phyloP scores from a whole-genome alignment of 1,140 invertebrate species.

The Drusus annulatus region DNA sequence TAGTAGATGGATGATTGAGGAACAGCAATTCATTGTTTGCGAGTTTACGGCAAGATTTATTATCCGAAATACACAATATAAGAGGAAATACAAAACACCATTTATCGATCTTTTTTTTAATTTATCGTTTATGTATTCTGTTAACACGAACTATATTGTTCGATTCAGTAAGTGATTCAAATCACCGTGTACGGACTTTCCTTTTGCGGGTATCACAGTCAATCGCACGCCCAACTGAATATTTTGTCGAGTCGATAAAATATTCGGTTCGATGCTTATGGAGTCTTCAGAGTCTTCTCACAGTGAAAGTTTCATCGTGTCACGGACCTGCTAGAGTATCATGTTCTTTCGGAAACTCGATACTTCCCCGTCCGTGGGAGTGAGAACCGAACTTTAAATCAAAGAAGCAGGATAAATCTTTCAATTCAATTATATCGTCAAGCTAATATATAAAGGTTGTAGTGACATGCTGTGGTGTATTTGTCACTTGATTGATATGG shows the following conservation, averaged over 20 bases:
- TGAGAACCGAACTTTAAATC: not conserved
- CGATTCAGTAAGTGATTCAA: not conserved
- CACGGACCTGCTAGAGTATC: conserved; percentile 1
- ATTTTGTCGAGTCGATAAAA: conserved; percentile 19
- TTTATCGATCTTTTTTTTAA: not conserved
- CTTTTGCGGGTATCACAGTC: not conserved
- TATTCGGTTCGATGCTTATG: conserved; percentile 33
- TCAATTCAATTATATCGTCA: not conserved
- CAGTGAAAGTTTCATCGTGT: conserved; percentile 9
- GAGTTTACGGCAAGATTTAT: too few relatives aligned
- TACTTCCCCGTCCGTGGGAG: not conserved
- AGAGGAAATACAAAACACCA: not conserved
- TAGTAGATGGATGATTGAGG: too few relatives aligned
- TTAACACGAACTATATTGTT: not conserved
- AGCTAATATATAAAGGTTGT: not conserved
- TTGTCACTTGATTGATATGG: not conserved
- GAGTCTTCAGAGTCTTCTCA: conserved; percentile 28
- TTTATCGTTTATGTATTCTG: not conserved
- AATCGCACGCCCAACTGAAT: conserved; percentile 23
- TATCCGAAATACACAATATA: too few relatives aligned
- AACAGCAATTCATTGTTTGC: too few relatives aligned
- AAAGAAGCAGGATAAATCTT: not conserved
- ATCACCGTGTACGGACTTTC: not conserved
- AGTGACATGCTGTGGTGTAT: not conserved
- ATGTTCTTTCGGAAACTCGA: conserved; percentile 31